Conservation (phyloP, 1,140 invertebrate species). For the Streblospio benedicti region DNA sequence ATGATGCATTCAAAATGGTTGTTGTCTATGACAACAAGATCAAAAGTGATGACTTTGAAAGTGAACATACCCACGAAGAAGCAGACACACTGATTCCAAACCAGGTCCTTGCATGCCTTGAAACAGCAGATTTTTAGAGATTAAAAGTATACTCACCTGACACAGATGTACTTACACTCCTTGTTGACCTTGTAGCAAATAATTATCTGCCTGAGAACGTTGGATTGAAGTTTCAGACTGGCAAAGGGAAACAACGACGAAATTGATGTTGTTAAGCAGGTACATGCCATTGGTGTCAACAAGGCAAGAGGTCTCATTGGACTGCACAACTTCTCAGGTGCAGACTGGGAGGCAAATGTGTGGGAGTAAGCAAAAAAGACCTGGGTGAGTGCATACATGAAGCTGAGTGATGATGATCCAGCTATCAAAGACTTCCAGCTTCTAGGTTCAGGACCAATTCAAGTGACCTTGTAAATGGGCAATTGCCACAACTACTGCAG, state of each 20-base stretch:
- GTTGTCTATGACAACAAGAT: neutral
- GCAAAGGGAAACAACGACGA: neutral
- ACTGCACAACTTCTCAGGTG: neutral
- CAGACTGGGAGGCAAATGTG: neutral
- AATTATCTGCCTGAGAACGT: neutral
- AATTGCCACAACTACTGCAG: no score
- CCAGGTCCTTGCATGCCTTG: neutral
- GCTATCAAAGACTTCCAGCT: neutral
- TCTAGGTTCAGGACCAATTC: neutral
- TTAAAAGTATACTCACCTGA: neutral
- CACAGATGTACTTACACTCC: neutral
- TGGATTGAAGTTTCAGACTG: neutral
- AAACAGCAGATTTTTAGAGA: no score
- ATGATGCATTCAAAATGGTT: neutral
- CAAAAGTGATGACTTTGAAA: neutral
- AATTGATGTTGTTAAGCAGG: neutral
- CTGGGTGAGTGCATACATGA: neutral
- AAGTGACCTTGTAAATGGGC: neutral
- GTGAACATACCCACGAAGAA: neutral
- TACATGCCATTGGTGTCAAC: neutral
- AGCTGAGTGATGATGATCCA: slow-evolving; percentile 1
- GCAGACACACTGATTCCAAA: neutral
- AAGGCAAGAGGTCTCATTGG: slow-evolving; percentile 1
- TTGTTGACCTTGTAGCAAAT: neutral
- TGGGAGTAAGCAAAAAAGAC: slow-evolving; percentile 4